phyloP scores from a whole-genome alignment of 2,797 vertebrate species.

The Todus mexicanus region DNA sequence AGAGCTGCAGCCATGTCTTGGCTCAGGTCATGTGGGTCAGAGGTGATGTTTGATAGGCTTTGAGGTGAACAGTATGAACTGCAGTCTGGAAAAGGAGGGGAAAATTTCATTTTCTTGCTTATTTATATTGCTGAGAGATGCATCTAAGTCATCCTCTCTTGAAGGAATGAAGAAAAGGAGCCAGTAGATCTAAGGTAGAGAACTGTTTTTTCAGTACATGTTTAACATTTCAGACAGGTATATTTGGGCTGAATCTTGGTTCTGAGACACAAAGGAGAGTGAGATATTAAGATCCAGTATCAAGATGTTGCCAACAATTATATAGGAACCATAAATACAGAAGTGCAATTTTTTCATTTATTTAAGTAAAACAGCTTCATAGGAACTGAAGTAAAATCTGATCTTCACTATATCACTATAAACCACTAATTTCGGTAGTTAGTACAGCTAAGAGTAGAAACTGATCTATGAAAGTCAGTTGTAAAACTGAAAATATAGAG shows the following conservation, averaged over 20 bases:
- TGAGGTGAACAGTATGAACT: neutral
- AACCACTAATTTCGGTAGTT: neutral
- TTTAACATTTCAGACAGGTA: neutral
- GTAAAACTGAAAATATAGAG: neutral
- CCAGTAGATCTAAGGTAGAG: neutral
- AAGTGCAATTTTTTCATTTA: neutral
- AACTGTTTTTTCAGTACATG: neutral
- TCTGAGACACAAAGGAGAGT: neutral
- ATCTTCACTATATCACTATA: neutral
- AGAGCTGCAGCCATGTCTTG: rapidly evolving
- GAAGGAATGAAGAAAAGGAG: neutral
- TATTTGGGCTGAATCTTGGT: neutral
- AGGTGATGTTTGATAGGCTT: neutral
- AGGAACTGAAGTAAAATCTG: neutral
- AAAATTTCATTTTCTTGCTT: neutral
- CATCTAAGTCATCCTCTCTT: neutral
- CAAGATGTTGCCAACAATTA: neutral
- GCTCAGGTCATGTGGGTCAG: rapidly evolving
- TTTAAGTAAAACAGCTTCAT: neutral
- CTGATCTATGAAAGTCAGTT: slow-evolving; percentile 4
- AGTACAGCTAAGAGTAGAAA: neutral
- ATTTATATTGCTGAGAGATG: neutral
- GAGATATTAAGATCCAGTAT: neutral
- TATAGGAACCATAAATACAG: neutral
- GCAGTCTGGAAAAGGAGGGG: neutral